A percentile compares a stretch with the other conserved stretches of the same genome.
Conservation (phyloP, 2,888 invertebrate genomes). For the Oligia latruncula region DNA sequence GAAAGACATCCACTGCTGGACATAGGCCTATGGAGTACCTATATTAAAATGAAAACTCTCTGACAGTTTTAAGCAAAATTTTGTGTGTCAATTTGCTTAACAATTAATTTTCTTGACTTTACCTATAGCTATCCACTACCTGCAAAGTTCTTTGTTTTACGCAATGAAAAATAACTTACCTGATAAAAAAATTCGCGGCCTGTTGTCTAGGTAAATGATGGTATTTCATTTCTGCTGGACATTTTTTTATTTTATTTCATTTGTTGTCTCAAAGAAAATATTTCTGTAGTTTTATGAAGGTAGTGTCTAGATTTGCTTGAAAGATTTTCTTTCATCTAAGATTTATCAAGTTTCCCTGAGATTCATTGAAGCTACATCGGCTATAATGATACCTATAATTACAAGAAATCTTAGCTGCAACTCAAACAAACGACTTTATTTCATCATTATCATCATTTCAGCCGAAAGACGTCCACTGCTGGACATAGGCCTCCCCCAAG, state of each 20-base stretch:
- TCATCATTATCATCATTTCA: neutral
- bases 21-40: neutral
- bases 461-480: too few relatives aligned
- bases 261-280: conserved; percentile 15
- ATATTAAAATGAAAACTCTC: neutral
- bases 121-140: conserved; percentile 2
- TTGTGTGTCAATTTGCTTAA: neutral
- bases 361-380: neutral
- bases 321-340: neutral
- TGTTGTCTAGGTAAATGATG: conserved; percentile 38
- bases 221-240: conserved; percentile 30
- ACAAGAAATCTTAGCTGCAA: neutral
- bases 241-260: conserved; percentile 7
- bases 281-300: conserved; percentile 17
- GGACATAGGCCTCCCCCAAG: too few relatives aligned
- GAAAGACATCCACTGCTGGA: too few relatives aligned
- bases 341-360: neutral
- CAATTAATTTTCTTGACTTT: neutral
- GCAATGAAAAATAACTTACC: conserved; percentile 20
- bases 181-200: conserved; percentile 24
- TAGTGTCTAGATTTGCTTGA: neutral
- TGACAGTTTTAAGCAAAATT: neutral
- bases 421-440: neutral
- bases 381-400: neutral
- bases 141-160: conserved; percentile 26